Base-by-base conservation (phyloP, 2,797 vertebrate genomes). In the Onychomys torridus region DNA sequence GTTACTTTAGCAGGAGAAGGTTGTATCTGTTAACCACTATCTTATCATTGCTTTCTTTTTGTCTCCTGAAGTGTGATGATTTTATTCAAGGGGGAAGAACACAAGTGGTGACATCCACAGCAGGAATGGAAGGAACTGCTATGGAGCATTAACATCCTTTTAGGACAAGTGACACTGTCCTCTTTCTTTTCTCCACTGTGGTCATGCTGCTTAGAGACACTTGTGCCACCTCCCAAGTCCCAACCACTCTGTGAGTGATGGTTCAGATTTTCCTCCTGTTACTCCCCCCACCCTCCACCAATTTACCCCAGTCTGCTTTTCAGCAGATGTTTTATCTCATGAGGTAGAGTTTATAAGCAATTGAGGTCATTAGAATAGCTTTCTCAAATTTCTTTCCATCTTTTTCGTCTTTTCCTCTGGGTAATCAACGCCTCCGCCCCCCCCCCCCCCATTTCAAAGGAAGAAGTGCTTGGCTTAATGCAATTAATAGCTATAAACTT, bases 1-100 rank as follows among this genome's bases (percentile, higher is more conserved):
- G 13, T 88, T 95, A 67, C 83, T 16, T 75, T 96, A 81, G 27
- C 90, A 82, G 88, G 77, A 86, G 61, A 96, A 94, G 92, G 69
- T 84, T 88, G 55, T 46, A 6, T 89, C 85, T 84, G 0, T 61
- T 91, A 86, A 71, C 61, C 23, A 32, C 12, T 27, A 0, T 93
- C 43, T 67, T 25, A 16, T 85, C 43, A 57, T 76, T 79, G 57
- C 23, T 82, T 2, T 84, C 25, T 95, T 52, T 52, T 95, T 65
- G 25, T 90, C 32, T 82, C 6, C 34, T 61, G n/a, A 91, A 95
- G 9, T 86, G 29, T 55, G 14, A 90, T 93, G 82, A 32, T 73
- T 96, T 96, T 94, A 81, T 83, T 73, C 37, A 94, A 82, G 8
- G 87, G 83, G 16, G 5, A 82, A 55, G 84, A 85, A 40, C n/a